Conservation (phyloP, 1,140 invertebrate genomes). For the Leptinotarsa texana region DNA sequence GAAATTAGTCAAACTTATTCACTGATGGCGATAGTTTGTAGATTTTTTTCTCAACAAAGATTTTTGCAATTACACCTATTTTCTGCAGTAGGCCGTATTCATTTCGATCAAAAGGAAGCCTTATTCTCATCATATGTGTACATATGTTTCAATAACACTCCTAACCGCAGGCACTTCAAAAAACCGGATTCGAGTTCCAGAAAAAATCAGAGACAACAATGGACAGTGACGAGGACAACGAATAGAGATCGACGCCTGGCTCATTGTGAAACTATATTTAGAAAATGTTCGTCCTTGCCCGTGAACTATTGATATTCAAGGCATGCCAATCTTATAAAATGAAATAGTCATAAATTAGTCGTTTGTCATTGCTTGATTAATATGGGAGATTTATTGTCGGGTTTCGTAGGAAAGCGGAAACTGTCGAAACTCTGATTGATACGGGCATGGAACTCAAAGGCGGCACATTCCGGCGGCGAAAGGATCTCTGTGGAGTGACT, state of each 20-base stretch:
- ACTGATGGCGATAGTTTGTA: no score
- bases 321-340: constrained; percentile 16
- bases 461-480: not conserved
- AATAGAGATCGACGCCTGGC: not conserved
- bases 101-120: no score
- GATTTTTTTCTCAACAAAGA: no score
- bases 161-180: not conserved
- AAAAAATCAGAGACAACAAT: constrained; percentile 17
- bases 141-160: no score
- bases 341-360: constrained; percentile 22
- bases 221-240: not conserved
- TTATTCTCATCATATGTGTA: no score
- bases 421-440: constrained; percentile 1
- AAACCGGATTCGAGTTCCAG: not conserved
- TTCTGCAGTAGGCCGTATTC: no score
- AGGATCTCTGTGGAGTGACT: no score
- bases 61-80: no score
- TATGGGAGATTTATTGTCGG: constrained; percentile 11
- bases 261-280: constrained; percentile 3
- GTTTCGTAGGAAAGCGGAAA: constrained; percentile 7
- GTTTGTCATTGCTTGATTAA: constrained; percentile 4
- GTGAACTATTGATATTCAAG: constrained; percentile 19
- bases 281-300: constrained; percentile 16
- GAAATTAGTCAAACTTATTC: no score
- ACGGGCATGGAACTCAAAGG: not conserved